A percentile compares a stretch with the other conserved stretches of the same genome.
Evolutionary conservation across 2,797 vertebrate genomes (phyloP).

Genomic region (Calcarius lapponicus): DNA sequence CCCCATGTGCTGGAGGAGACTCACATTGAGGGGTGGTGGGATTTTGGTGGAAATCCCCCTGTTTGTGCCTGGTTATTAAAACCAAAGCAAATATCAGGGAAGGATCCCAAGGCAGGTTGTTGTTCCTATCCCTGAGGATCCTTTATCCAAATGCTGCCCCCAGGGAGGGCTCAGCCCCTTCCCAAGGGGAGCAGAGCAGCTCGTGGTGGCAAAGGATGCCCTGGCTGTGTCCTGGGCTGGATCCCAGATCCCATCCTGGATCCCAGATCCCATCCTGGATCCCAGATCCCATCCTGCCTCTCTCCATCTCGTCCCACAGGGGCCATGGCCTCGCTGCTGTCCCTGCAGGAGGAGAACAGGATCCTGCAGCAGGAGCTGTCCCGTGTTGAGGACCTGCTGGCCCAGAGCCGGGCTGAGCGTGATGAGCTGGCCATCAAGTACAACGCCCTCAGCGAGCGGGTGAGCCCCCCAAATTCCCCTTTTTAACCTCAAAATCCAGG

Average conservation of each 20-base stretch:
- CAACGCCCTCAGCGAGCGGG: conserved; percentile 89
- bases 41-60: not conserved
- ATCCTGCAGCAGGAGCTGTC: conserved; percentile 92
- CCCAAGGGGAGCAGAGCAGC: not conserved
- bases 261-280: not conserved
- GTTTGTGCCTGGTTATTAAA: not conserved
- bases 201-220: not conserved
- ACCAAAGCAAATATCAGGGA: not conserved
- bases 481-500: not conserved
- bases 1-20: not conserved
- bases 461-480: conserved; percentile 30
- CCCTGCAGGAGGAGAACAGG: conserved; percentile 91
- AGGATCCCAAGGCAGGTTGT: not conserved
- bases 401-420: conserved; percentile 90
- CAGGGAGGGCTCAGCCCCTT: not conserved
- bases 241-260: not conserved
- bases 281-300: not conserved
- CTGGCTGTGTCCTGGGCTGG: not conserved
- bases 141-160: not conserved
- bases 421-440: conserved; percentile 97
- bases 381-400: conserved; percentile 90
- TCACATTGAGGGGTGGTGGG: fast-evolving
- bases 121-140: fast-evolving
- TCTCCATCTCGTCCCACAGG: not conserved
- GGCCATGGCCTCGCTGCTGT: conserved; percentile 90